Conservation (phyloP, 2,113 vertebrate genomes). For the human (Homo sapiens) region DNA sequence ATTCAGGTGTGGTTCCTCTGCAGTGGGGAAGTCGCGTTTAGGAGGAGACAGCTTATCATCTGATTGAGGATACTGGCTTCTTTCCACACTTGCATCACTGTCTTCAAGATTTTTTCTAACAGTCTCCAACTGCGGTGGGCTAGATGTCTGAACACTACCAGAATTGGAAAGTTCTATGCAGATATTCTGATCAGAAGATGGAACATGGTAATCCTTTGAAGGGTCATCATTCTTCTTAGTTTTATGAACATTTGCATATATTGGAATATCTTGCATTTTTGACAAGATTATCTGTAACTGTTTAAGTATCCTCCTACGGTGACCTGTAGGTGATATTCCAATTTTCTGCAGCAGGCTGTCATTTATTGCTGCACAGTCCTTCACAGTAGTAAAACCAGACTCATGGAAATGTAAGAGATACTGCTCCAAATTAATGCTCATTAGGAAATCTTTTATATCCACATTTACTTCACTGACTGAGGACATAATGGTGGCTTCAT, state of each 20-base stretch:
- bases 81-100: background rate
- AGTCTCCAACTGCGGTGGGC: background rate
- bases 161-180: background rate
- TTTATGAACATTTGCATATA: conserved; percentile 72
- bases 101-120: background rate
- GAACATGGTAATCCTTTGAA: conserved; percentile 36
- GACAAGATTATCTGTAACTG: conserved; percentile 85
- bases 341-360: conserved; percentile 88
- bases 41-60: conserved; percentile 14
- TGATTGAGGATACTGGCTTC: background rate
- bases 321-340: conserved; percentile 92
- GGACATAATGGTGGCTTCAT: conserved; percentile 87
- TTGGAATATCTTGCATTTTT: conserved; percentile 67
- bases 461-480: conserved; percentile 74
- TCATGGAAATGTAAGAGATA: conserved; percentile 86
- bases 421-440: conserved; percentile 90
- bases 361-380: conserved; percentile 87
- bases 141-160: background rate
- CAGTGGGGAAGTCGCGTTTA: background rate
- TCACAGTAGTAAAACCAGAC: conserved; percentile 85
- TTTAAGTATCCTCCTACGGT: conserved; percentile 92
- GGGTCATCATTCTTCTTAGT: conserved; percentile 54
- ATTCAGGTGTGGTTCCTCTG: conserved; percentile 57
- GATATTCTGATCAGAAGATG: background rate
- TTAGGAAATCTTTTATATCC: conserved; percentile 89